These are phyloP conservation scores for Sebastes cheni DNA, from an alignment of 2,797 vertebrate genomes.

Conservation along the genomic window DNA sequence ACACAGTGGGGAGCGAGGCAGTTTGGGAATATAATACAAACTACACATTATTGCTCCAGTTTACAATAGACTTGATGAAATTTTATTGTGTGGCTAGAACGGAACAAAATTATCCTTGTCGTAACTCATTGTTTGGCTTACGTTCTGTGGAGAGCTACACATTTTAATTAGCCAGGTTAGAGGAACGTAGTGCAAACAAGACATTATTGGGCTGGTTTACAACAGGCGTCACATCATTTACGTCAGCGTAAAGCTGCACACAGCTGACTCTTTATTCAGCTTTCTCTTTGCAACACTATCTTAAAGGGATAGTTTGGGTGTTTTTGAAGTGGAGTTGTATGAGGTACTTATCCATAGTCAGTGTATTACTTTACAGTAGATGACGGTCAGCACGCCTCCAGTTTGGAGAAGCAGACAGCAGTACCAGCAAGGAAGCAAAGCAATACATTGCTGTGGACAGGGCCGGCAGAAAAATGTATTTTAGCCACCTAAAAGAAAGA, in stretches of 20 bases:
- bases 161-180: constrained; percentile 66
- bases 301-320: background rate
- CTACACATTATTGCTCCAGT: constrained; percentile 64
- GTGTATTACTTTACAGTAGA: rapidly evolving
- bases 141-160: constrained; percentile 42
- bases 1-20: constrained; percentile 64
- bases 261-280: background rate
- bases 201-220: constrained; percentile 56
- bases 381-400: too few relatives aligned
- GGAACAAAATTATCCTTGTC: constrained; percentile 58
- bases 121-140: constrained; percentile 46
- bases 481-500: too few relatives aligned
- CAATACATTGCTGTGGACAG: too few relatives aligned
- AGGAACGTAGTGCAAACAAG: constrained; percentile 54
- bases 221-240: constrained; percentile 39
- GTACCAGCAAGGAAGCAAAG: too few relatives aligned
- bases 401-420: too few relatives aligned
- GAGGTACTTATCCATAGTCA: too few relatives aligned
- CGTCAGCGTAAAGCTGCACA: constrained; percentile 24
- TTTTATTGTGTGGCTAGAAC: constrained; percentile 58
- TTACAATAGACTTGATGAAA: constrained; percentile 66
- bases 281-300: background rate
- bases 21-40: constrained; percentile 73
- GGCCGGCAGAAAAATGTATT: too few relatives aligned
- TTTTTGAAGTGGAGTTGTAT: too few relatives aligned